These are phyloP conservation scores for Meloidogyne exigua DNA, from an alignment of 1,140 invertebrate species.

Conservation along the genomic window DNA sequence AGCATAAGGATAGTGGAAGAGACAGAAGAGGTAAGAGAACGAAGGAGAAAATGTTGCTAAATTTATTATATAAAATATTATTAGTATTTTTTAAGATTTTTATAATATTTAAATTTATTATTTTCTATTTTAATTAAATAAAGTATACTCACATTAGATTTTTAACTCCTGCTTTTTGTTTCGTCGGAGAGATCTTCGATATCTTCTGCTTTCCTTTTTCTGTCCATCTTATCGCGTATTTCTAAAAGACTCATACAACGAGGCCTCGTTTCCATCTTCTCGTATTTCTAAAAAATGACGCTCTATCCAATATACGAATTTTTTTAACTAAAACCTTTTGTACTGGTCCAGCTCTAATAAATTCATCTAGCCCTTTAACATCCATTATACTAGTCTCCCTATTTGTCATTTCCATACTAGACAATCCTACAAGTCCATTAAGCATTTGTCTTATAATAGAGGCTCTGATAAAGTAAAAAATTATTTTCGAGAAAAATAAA, in stretches of 20 bases:
- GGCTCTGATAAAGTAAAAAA: slow-evolving; percentile 30
- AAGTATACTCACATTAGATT: neutral
- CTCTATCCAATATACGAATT: too few relatives aligned
- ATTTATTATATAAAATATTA: neutral
- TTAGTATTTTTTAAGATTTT: neutral
- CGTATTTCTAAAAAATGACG: slow-evolving; percentile 27
- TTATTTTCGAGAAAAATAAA: slow-evolving; percentile 9
- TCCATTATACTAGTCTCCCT: neutral
- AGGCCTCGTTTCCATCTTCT: slow-evolving; percentile 43
- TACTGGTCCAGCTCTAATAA: slow-evolving; percentile 30
- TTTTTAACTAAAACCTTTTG: slow-evolving; percentile 22
- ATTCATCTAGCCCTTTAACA: slow-evolving; percentile 44
- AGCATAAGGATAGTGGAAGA: slow-evolving; percentile 33
- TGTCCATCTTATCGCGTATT: slow-evolving; percentile 36
- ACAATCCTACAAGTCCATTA: slow-evolving; percentile 26
- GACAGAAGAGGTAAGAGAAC: neutral
- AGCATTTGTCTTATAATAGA: slow-evolving; percentile 44
- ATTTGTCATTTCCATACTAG: neutral
- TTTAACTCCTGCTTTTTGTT: neutral
- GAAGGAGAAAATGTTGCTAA: slow-evolving; percentile 16
- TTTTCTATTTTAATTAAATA: too few relatives aligned
- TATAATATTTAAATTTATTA: too few relatives aligned
- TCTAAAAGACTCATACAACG: slow-evolving; percentile 44
- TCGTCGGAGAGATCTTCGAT: neutral
- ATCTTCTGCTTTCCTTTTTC: slow-evolving; percentile 23